These are phyloP conservation scores for Perccottus glenii DNA, from an alignment of 2,113 vertebrate species.

Conservation along the genomic window DNA sequence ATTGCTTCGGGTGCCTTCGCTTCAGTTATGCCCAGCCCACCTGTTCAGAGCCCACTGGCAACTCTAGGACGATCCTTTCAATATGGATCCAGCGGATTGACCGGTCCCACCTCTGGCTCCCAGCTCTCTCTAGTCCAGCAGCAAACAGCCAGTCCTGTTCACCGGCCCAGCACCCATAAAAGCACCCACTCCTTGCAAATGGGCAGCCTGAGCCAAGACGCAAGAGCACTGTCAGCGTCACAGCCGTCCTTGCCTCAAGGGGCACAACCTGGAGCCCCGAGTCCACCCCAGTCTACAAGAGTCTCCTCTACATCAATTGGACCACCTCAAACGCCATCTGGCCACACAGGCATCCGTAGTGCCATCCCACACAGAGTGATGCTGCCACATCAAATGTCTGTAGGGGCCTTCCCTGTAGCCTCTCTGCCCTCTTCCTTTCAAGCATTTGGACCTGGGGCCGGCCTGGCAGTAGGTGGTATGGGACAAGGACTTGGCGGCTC, in stretches of 20 bases:
- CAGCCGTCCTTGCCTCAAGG: slow-evolving; percentile 91
- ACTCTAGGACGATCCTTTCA: slow-evolving; percentile 82
- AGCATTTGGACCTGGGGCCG: slow-evolving; percentile 41
- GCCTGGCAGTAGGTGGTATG: slow-evolving; percentile 39
- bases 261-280: slow-evolving; percentile 74
- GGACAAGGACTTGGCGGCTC: slow-evolving; percentile 76
- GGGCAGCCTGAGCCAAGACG: slow-evolving; percentile 87
- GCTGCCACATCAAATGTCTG: slow-evolving; percentile 82
- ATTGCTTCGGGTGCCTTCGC: slow-evolving; percentile 75
- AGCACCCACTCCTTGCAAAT: slow-evolving; percentile 87
- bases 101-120: slow-evolving; percentile 80
- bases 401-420: slow-evolving; percentile 74
- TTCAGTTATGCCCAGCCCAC: slow-evolving; percentile 79
- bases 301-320: slow-evolving; percentile 85
- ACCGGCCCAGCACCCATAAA: slow-evolving; percentile 82
- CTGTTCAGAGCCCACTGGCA: slow-evolving; percentile 83
- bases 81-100: slow-evolving; percentile 75
- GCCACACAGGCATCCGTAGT: slow-evolving; percentile 61
- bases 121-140: slow-evolving; percentile 88
- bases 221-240: slow-evolving; percentile 88
- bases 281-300: slow-evolving; percentile 81
- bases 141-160: slow-evolving; percentile 76
- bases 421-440: slow-evolving; percentile 51
- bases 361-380: slow-evolving; percentile 74
- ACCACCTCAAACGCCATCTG: slow-evolving; percentile 63